Percentiles rank a stretch among this genome's conserved stretches.
phyloP scores from a whole-genome alignment of 2,797 vertebrate genomes.

The Pteropus rufus region DNA sequence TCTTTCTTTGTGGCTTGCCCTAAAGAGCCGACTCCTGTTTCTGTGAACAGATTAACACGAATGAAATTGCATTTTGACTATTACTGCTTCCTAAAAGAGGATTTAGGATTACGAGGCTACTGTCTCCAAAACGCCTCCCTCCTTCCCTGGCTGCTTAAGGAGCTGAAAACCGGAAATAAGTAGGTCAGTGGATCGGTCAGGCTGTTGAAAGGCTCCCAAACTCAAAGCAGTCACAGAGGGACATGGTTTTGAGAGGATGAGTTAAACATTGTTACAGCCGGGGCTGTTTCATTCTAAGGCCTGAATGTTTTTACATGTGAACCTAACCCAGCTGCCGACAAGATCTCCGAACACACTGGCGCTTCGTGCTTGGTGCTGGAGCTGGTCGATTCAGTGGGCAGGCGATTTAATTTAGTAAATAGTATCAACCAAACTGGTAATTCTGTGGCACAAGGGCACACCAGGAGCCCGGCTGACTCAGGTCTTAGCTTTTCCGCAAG shows the following conservation, averaged over 20 bases:
- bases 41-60: neutral
- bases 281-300: neutral
- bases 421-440: constrained; percentile 12
- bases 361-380: neutral
- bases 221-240: neutral
- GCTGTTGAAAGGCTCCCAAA: neutral
- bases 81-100: neutral
- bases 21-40: neutral
- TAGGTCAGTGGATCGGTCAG: constrained; percentile 45
- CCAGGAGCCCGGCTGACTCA: neutral
- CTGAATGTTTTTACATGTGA: constrained; percentile 6
- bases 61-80: neutral
- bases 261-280: constrained; percentile 13
- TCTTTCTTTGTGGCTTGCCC: neutral
- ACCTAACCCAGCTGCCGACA: constrained; percentile 14
- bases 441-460: neutral
- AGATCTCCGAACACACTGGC: constrained; percentile 24
- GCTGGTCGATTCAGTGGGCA: constrained; percentile 3
- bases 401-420: constrained; percentile 55
- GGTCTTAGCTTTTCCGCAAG: neutral
- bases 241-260: neutral
- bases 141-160: neutral
- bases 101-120: neutral
- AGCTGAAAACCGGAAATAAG: neutral
- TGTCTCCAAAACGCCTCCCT: neutral